A percentile compares a stretch with the other conserved stretches of the same genome.
phyloP scores from a whole-genome alignment of 2,797 vertebrate species.

The Karalla daura region DNA sequence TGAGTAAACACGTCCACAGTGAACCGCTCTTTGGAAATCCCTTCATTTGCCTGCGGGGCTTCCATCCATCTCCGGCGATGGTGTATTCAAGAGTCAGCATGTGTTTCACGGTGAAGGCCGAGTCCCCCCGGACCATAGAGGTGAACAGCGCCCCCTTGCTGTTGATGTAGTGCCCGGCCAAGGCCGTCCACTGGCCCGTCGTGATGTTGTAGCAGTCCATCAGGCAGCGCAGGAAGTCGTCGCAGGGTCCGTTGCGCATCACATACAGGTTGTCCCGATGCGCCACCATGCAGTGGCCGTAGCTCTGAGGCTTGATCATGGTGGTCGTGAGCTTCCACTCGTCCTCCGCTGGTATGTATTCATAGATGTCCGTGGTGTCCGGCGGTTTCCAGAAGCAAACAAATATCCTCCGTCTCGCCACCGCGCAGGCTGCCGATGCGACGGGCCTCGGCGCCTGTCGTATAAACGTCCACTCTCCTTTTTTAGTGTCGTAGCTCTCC shows the following conservation, averaged over 20 bases:
- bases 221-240: conserved; percentile 92
- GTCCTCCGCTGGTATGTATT: conserved; percentile 84
- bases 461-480: conserved; percentile 86
- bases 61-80: conserved; percentile 87
- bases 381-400: conserved; percentile 94
- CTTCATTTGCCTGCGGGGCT: conserved; percentile 86
- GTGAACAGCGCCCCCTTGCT: conserved; percentile 97
- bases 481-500: conserved; percentile 85
- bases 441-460: conserved; percentile 88
- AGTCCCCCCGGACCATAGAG: conserved; percentile 88
- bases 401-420: conserved; percentile 90
- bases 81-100: conserved; percentile 90
- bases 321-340: conserved; percentile 87
- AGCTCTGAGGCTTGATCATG: conserved; percentile 90
- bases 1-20: conserved; percentile 93
- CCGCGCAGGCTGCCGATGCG: conserved; percentile 85
- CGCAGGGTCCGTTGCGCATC: conserved; percentile 93
- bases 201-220: conserved; percentile 94
- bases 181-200: conserved; percentile 91
- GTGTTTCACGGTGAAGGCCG: conserved; percentile 92
- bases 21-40: conserved; percentile 94
- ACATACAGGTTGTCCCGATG: conserved; percentile 93
- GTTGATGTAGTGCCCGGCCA: conserved; percentile 93
- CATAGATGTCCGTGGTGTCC: conserved; percentile 90
- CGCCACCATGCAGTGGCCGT: conserved; percentile 96